phyloP scores from a whole-genome alignment of 1,140 invertebrate genomes.

The Ostrea denselamellosa region DNA sequence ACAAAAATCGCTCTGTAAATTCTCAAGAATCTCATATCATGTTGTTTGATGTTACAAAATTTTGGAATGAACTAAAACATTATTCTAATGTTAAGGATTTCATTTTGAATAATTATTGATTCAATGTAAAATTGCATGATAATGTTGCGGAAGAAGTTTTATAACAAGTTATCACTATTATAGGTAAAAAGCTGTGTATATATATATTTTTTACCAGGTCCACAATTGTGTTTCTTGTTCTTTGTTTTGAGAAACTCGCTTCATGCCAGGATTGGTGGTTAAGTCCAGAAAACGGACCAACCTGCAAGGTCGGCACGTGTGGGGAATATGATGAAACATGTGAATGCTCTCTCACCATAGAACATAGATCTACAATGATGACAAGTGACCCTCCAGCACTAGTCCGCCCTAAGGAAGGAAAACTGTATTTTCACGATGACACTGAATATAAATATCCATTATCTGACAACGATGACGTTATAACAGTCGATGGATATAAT shows the following conservation, averaged over 20 bases:
- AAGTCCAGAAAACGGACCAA: not conserved
- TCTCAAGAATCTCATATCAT: too few relatives aligned
- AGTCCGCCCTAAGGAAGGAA: conserved; percentile 45
- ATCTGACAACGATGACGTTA: conserved; percentile 53
- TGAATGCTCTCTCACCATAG: conserved; percentile 59
- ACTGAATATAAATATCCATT: conserved; percentile 78
- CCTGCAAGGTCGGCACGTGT: conserved; percentile 1
- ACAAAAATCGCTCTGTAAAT: too few relatives aligned
- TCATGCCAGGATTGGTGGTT: not conserved
- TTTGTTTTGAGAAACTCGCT: not conserved
- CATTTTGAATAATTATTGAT: too few relatives aligned
- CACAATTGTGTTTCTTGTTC: not conserved
- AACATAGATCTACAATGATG: conserved; percentile 65
- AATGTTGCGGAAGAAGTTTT: too few relatives aligned
- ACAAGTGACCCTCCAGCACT: conserved; percentile 83
- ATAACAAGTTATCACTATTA: too few relatives aligned
- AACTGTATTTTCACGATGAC: conserved; percentile 80
- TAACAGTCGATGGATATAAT: conserved; percentile 66
- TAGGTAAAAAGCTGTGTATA: too few relatives aligned
- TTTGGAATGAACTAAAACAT: too few relatives aligned
- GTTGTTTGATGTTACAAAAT: too few relatives aligned
- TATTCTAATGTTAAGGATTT: too few relatives aligned
- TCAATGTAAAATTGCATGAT: too few relatives aligned
- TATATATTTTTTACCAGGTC: too few relatives aligned
- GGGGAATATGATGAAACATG: conserved; percentile 31